These are phyloP conservation scores for Grammomys surdaster DNA, from an alignment of 2,113 vertebrate species.

Conservation along the genomic window DNA sequence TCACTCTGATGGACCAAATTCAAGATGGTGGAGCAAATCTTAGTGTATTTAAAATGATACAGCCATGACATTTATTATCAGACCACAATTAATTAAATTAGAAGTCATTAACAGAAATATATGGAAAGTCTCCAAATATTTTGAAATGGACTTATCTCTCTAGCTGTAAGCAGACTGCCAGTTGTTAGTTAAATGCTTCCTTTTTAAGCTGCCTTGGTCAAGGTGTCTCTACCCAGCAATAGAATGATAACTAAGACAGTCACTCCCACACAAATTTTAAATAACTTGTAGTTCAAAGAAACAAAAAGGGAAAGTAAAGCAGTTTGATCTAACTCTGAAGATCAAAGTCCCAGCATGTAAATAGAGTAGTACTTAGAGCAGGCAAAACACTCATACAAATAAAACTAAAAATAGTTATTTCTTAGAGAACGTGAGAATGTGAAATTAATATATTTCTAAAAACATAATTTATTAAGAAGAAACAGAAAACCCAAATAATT, in stretches of 20 bases:
- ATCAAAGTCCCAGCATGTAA: background rate
- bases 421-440: background rate
- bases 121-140: background rate
- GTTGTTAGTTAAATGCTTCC: background rate
- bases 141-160: background rate
- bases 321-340: background rate
- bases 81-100: background rate
- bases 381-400: background rate
- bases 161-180: background rate
- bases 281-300: conserved; percentile 27
- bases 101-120: conserved; percentile 15
- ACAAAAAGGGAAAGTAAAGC: conserved; percentile 35
- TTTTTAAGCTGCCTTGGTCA: background rate
- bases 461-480: conserved; percentile 13
- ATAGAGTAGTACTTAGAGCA: background rate
- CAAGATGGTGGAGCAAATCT: background rate
- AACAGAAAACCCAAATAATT: background rate
- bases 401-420: too few species aligned
- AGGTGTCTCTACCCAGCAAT: background rate
- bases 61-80: background rate
- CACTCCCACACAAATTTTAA: conserved; percentile 48
- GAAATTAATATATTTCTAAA: conserved; percentile 26
- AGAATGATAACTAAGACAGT: background rate
- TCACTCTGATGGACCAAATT: conserved; percentile 20
- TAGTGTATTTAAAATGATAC: conserved; percentile 29